These are phyloP conservation scores for Pseudococcus longispinus DNA, from an alignment of 2,888 invertebrate species.

Conservation along the genomic window DNA sequence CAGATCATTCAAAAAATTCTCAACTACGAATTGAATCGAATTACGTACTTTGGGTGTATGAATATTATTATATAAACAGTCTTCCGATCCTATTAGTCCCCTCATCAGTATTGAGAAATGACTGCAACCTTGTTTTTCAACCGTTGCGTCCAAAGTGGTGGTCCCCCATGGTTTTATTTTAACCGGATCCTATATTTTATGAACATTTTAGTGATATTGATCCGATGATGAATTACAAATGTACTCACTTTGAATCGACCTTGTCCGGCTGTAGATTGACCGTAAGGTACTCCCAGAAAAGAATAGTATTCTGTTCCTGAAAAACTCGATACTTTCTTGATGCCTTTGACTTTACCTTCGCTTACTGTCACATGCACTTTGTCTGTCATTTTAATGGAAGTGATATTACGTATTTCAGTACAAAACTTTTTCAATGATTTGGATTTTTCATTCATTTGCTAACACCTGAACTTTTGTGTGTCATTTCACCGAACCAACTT, in stretches of 20 bases:
- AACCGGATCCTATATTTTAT: background rate
- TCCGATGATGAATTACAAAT: background rate
- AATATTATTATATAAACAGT: slow-evolving; percentile 69
- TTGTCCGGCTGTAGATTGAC: background rate
- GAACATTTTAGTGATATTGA: background rate
- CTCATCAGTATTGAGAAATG: background rate
- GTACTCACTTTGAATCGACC: background rate
- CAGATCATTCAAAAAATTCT: background rate
- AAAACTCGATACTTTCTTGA: background rate
- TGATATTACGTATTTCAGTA: background rate
- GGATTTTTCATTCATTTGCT: no score
- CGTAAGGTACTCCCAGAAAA: background rate
- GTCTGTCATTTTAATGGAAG: background rate
- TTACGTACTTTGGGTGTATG: slow-evolving; percentile 73
- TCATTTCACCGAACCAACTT: no score
- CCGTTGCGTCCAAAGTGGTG: background rate
- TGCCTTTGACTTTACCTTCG: background rate
- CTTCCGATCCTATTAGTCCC: background rate
- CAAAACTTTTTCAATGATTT: no score
- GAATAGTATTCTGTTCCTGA: background rate
- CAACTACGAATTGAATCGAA: no score
- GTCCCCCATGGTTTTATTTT: background rate
- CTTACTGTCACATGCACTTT: background rate
- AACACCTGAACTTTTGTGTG: no score
- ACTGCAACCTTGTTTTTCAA: background rate